Evolutionary conservation across 2,113 vertebrate genomes (phyloP), one percentile per base, ranked within the genome.

Genomic region (Lota lota): DNA sequence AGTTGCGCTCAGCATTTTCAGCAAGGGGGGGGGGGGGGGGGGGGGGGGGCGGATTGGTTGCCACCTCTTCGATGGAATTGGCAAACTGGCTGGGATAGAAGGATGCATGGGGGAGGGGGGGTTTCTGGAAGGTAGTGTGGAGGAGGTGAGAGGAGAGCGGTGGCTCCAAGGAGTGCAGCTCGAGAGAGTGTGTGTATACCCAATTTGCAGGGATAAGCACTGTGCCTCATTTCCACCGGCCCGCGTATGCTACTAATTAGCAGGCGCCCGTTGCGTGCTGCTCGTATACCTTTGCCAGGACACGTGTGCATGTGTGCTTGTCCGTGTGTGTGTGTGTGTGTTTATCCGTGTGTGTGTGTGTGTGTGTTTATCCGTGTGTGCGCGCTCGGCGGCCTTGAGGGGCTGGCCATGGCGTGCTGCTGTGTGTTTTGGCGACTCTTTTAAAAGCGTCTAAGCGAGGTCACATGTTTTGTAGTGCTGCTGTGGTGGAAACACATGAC

Each of bases 1-100:
- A 85, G 84, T 85, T 79, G 77, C 85, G n/a, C 77, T 88, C 77
- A 81, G 79, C 74, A 33, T 57, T 66, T 78, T 36, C 70, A 63
- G 81, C 82, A 79, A 79, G 76, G 72, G 22, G 62, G 77, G 66
- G 75, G 24, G 24, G 24, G 2, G 24, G 2, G 24, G 76, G 72
- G 22, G 62, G 77, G 66, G 75, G 24, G 24, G 24, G 2, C 2
- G 2, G 24, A n/a, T n/a, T n/a, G n/a, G n/a, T n/a, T n/a, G n/a
- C n/a, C 24, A 24, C 24, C 24, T 24, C 24, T 24, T 4, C 24
- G 24, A 24, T 24, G 24, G 24, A 24, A 24, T 24, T 24, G 24
- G 24, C 4, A 24, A 24, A 2, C 24, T 24, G 24, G 24, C 2
- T 24, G 24, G 24, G 24, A 24, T 24, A 4, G 24, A 24, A 2